These are phyloP conservation scores for Archivesica marissinica DNA, from an alignment of 1,140 invertebrate genomes.

Conservation along the genomic window DNA sequence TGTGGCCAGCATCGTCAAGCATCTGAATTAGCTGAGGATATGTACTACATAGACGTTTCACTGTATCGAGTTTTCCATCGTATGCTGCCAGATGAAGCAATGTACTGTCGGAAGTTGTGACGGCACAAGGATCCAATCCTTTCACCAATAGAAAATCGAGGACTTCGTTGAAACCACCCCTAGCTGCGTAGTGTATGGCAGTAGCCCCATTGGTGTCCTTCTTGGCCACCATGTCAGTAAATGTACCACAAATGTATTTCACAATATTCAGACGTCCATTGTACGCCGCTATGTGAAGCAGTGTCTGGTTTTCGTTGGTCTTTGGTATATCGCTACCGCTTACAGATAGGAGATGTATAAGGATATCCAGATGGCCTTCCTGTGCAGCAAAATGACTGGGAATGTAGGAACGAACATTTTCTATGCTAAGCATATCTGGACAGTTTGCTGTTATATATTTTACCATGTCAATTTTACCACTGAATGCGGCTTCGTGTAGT, in stretches of 20 bases:
- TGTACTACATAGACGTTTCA: constrained; percentile 23
- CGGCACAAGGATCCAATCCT: constrained; percentile 15
- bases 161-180: constrained; percentile 33
- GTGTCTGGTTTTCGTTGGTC: constrained; percentile 33
- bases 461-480: constrained; percentile 44
- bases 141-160: constrained; percentile 6
- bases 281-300: constrained; percentile 49
- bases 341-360: not conserved
- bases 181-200: constrained; percentile 43
- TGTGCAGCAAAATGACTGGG: constrained; percentile 54
- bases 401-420: constrained; percentile 18
- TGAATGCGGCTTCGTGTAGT: constrained; percentile 51
- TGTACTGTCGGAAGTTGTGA: constrained; percentile 3
- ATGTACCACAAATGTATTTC: constrained; percentile 9
- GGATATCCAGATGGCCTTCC: constrained; percentile 42
- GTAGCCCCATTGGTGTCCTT: constrained; percentile 13
- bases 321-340: not conserved
- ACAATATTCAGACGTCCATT: constrained; percentile 42
- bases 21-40: constrained; percentile 12
- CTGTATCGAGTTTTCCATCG: constrained; percentile 33
- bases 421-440: constrained; percentile 15
- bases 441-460: constrained; percentile 21
- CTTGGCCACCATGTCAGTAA: not conserved
- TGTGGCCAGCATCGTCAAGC: constrained; percentile 37
- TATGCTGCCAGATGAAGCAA: constrained; percentile 49